Base-by-base conservation (phyloP, 2,113 vertebrate species). In the Myotis lucifugus region DNA sequence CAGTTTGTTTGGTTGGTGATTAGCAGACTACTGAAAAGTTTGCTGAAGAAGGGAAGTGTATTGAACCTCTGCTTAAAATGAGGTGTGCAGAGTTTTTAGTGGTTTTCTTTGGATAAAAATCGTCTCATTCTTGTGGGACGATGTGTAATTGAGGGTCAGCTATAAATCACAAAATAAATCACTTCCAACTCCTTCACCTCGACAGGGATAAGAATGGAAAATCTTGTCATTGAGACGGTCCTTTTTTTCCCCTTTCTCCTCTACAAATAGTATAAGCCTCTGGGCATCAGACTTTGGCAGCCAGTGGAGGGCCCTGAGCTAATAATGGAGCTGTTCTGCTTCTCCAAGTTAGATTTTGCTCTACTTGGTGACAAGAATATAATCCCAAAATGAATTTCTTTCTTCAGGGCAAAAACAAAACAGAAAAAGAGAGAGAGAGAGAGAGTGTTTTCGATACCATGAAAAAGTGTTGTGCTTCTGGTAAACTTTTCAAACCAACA, bases 231-330 rank as follows among this genome's bases (percentile, higher is more conserved):
- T 85, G 50, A 56, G 34, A 88, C 64, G 18, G 23, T 59, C 25
- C 48, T 73, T 66, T 64, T 42, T 27, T 46, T 48, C 34, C 52
- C 23, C 23, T 52, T 64, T 27, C 29, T 91, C n/a, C 21, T 77
- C 67, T 61, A 18, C 37, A 95, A 96, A 88, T 92, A 94, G 89
- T 95, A 83, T 96, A 91, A 98, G 79, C 69, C 56, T 96, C 93
- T 88, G 85, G 23, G 52, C 74, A 76, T 59, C 73, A 96, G 94
- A 83, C 90, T 85, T 96, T 92, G 91, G 72, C 89, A 97, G 87
- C 95, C 91, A 69, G 92, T 66, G 82, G 93, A 96, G 94, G 88
- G 89, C 92, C 94, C 46, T 85, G 40, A 93, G 96, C 91, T 97
- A 94, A 92, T 96, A 4, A 76, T 85, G 73, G 93, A 92, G 59